Base-by-base conservation (phyloP, 1,140 invertebrate genomes). In the Lepidurus arcticus region DNA sequence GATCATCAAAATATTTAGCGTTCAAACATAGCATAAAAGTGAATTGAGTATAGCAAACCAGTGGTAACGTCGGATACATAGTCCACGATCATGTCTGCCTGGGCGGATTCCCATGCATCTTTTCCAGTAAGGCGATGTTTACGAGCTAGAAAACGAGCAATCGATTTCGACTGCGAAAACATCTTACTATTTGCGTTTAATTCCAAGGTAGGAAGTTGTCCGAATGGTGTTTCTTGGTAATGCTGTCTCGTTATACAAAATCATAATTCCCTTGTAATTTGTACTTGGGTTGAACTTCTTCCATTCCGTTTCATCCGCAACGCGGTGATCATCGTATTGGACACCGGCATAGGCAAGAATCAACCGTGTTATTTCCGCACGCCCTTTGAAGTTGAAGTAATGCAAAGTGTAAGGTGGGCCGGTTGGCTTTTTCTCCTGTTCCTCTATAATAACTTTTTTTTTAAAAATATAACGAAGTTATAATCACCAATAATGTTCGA, bases 321-420 rank as follows among this genome's bases (percentile, higher is more conserved):
- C 85, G 77, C 91, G 88, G 5, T 87, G 82, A 83, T 95, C 93
- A 82, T 92, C 90, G 82, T 91, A 95, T 43, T 89, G 87, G 24
- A 90, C 85, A 74, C 86, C 88, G 7, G 87, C 89, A 84, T 93
- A 92, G 73, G 87, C 88, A 0, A 94, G 83, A 3, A 95, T 82
- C 76, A 91, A 90, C 65, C 93, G 88, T 74, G 92, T 90, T 7
- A 91, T 87, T 82, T 95, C 92, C 3, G 85, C 92, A 13, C 92
- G 84, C 74, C 90, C 92, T 80, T 88, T 89, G 0, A 90, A 81
- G 74, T 90, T 86, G 82, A 93, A 93, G 81, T 92, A 92, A 76
- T 87, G 89, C 13, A 92, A 83, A 81, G 90, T 90, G 83, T 90
- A 90, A 7, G 83, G 83, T 2, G 87, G 85, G 42, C 80, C 76